These are phyloP conservation scores for Drosophila insularis DNA, from an alignment of 1,140 invertebrate genomes.

Conservation along the genomic window DNA sequence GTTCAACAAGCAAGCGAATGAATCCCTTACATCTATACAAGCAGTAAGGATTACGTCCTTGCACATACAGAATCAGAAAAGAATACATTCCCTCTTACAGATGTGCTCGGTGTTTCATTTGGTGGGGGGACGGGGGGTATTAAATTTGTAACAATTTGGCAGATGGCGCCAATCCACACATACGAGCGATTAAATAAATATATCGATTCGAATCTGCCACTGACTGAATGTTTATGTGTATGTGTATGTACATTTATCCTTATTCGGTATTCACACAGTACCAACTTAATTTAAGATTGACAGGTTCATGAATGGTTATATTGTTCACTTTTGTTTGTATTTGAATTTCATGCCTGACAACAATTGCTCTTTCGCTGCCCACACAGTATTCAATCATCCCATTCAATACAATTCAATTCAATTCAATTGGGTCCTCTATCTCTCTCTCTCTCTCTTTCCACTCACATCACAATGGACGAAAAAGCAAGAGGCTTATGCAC, in stretches of 20 bases:
- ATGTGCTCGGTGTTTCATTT: conserved; percentile 18
- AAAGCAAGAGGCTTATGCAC: conserved; percentile 61
- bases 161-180: conserved; percentile 70
- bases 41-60: neutral
- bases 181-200: conserved; percentile 72
- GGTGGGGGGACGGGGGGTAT: conserved; percentile 18
- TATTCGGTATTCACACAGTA: conserved; percentile 67
- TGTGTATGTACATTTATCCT: conserved; percentile 38
- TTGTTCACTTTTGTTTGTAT: conserved; percentile 74
- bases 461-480: conserved; percentile 31
- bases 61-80: neutral
- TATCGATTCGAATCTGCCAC: conserved; percentile 37
- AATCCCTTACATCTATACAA: neutral
- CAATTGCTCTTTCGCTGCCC: conserved; percentile 75
- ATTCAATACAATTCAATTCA: conserved; percentile 41
- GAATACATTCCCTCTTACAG: conserved; percentile 39
- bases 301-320: conserved; percentile 76
- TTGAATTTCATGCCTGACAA: conserved; percentile 76
- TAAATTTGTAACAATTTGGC: conserved; percentile 60
- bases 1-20: neutral
- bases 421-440: neutral
- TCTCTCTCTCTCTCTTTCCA: too few relatives aligned
- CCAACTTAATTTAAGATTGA: conserved; percentile 75
- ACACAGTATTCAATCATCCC: conserved; percentile 14
- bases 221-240: neutral